A percentile compares a stretch with the other conserved stretches of the same genome.
phyloP scores from a whole-genome alignment of 2,888 invertebrate species.

The Gnatocerus cornutus region DNA sequence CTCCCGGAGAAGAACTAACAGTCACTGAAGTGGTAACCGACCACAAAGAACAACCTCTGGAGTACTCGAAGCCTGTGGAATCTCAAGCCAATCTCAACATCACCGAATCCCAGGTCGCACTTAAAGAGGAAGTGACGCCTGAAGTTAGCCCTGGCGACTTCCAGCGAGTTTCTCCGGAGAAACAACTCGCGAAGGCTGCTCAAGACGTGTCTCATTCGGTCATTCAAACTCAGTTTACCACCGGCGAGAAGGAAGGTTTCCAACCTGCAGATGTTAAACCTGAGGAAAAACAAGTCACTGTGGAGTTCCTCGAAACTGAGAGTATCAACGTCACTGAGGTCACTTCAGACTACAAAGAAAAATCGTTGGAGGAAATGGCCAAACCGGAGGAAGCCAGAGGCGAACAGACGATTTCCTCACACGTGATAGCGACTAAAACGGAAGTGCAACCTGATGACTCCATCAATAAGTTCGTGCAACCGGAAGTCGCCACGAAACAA shows the following conservation, averaged over 20 bases:
- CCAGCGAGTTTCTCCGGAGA: slow-evolving; percentile 68
- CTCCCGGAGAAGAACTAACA: slow-evolving; percentile 76
- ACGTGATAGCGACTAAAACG: slow-evolving; percentile 75
- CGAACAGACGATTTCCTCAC: slow-evolving; percentile 72
- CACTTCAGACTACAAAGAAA: slow-evolving; percentile 72
- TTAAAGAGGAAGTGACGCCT: slow-evolving; percentile 71
- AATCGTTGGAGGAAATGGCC: slow-evolving; percentile 68
- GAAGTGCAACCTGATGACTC: slow-evolving; percentile 73
- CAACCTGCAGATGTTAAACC: slow-evolving; percentile 70
- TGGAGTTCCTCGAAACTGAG: slow-evolving; percentile 75
- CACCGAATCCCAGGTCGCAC: slow-evolving; percentile 72
- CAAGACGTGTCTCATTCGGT: slow-evolving; percentile 71
- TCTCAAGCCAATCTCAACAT: slow-evolving; percentile 74
- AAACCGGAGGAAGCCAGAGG: slow-evolving; percentile 72
- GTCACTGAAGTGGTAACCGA: slow-evolving; percentile 75
- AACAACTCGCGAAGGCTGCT: slow-evolving; percentile 68
- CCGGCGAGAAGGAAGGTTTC: slow-evolving; percentile 74
- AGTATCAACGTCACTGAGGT: slow-evolving; percentile 77
- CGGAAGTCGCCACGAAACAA: slow-evolving; percentile 52
- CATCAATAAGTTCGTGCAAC: slow-evolving; percentile 61
- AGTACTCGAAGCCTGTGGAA: slow-evolving; percentile 67
- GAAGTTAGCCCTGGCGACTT: slow-evolving; percentile 71
- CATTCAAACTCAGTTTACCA: slow-evolving; percentile 70
- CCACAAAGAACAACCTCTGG: slow-evolving; percentile 73
- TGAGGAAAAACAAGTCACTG: slow-evolving; percentile 73